Base-by-base conservation (phyloP, 2,797 vertebrate genomes). In the Sebastes wilsoni region DNA sequence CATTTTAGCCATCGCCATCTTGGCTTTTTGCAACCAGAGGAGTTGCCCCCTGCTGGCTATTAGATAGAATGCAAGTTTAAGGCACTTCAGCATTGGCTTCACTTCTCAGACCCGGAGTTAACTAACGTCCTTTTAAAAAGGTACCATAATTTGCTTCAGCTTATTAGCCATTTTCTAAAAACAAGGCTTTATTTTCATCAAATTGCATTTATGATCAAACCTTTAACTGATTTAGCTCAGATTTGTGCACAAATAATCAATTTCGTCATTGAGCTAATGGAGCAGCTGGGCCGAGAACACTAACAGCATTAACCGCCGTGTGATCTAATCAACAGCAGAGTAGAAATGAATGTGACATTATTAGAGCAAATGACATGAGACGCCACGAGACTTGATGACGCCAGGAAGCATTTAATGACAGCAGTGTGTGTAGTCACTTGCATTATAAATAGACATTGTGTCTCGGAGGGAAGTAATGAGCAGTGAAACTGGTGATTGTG, bases 321-420 rank as follows among this genome's bases (percentile, higher is more conserved):
- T 36, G 62, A 70, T 81, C 77, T 61, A 70, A 67, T 87, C 70
- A 68, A 23, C 46, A 34, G 66, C 66, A 36, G 23, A 80, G 75
- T 23, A 34, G 25, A 77, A 82, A 80, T 90, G 13, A 61, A 74
- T 81, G 77, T 68, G 64, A 85, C 79, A 58, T 82, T 79, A 69
- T 59, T 72, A 65, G 61, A 86, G 61, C 42, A 80, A 79, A 76
- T 81, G 58, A 20, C 66, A 46, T 28, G 7, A 85, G 72, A 60
- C 49, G 42, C 5, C 18, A 67, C 67, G 25, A 66, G 42, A 55
- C 42, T 28, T 55, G 36, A 79, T 38, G 75, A 80, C 59, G 59
- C 23, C 46, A 32, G 58, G 72, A 62, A 12, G 20, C 11, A 38
- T 77, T 80, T 59, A 62, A 68, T 38, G 28, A 70, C 72, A 66